Evolutionary conservation across 2,797 vertebrate genomes (phyloP).

Genomic region (Austrolebias charrua): DNA sequence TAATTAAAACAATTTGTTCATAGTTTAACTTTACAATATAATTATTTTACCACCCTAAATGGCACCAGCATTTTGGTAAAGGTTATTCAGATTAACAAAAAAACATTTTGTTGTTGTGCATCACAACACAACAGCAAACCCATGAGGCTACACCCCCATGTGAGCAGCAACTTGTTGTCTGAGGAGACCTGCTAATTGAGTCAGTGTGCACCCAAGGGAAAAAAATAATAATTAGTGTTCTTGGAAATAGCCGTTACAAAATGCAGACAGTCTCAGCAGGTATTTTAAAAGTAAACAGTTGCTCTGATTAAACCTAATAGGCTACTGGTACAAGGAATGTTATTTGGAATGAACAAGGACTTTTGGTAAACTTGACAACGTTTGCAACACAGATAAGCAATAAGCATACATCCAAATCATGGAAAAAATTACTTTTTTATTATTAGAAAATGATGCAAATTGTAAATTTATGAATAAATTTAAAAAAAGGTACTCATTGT

Average conservation of each 20-base stretch:
- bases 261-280: slow-evolving; percentile 3
- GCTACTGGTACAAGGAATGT: not conserved
- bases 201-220: slow-evolving; percentile 22
- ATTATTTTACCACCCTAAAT: not conserved
- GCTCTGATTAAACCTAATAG: slow-evolving; percentile 1
- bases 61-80: not conserved
- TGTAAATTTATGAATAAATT: too few species aligned
- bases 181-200: slow-evolving; percentile 32
- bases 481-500: too few species aligned
- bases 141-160: not conserved
- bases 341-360: too few species aligned
- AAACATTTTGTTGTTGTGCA: not conserved
- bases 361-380: too few species aligned
- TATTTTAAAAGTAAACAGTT: slow-evolving; percentile 18
- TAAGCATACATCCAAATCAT: not conserved
- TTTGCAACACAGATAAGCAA: too few species aligned
- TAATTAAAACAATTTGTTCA: not conserved
- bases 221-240: slow-evolving; percentile 41
- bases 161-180: slow-evolving; percentile 11
- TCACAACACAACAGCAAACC: not conserved
- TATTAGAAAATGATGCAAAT: not conserved
- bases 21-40: not conserved
- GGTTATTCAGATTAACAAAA: not conserved
- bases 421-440: not conserved
- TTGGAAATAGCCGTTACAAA: slow-evolving; percentile 12